Conservation (phyloP, 1,140 invertebrate species). For the Drosophila bocki region DNA sequence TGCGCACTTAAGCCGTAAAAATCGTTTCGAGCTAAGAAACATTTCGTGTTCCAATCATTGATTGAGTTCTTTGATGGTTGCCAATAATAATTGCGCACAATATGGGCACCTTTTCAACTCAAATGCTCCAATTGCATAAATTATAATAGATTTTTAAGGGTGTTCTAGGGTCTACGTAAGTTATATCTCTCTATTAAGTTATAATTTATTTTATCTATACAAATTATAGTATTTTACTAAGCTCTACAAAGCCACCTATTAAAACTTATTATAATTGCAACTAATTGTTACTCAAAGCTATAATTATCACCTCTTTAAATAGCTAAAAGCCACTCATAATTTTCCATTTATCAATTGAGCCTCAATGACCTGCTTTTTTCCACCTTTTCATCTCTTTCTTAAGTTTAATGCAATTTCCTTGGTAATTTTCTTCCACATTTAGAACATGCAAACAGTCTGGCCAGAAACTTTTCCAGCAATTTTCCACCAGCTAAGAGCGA, state of each 20-base stretch:
- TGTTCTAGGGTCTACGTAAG: not conserved
- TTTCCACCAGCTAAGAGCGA: constrained; percentile 35
- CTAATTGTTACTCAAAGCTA: not conserved
- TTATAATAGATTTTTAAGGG: not conserved
- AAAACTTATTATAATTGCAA: constrained; percentile 1
- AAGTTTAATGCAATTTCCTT: constrained; percentile 47
- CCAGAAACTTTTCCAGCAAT: constrained; percentile 63
- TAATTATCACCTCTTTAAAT: constrained; percentile 14
- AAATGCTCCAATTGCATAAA: constrained; percentile 21
- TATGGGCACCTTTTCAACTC: constrained; percentile 1
- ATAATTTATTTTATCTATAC: constrained; percentile 6
- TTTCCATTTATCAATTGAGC: constrained; percentile 15
- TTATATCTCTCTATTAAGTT: not conserved
- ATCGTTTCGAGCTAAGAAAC: constrained; percentile 33
- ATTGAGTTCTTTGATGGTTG: constrained; percentile 56
- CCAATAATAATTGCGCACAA: constrained; percentile 35
- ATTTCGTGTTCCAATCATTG: constrained; percentile 47
- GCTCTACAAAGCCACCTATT: not conserved
- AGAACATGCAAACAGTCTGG: constrained; percentile 52
- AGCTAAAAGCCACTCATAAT: not conserved
- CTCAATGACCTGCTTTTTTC: not conserved
- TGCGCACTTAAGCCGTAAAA: constrained; percentile 50
- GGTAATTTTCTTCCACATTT: constrained; percentile 69
- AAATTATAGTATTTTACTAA: not conserved
- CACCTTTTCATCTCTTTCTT: not conserved